Base-by-base conservation (phyloP, 2,113 vertebrate genomes). In the Brachionichthys hirsutus region DNA sequence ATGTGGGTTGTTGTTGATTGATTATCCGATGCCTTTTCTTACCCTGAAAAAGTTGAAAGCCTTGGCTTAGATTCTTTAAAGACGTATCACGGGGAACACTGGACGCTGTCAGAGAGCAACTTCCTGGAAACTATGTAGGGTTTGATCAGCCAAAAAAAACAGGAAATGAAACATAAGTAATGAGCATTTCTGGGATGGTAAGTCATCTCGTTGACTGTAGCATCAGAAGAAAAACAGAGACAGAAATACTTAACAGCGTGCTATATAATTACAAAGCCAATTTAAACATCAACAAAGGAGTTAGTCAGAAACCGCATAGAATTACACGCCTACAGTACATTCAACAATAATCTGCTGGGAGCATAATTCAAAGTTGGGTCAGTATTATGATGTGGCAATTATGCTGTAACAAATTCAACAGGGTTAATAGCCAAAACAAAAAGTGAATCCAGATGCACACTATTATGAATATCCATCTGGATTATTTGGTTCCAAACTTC, bases 91-190 rank as follows among this genome's bases (percentile, higher is more conserved):
- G 30, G 35, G 38, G 16, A 53, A 45, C 47, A 70, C 42, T 63
- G 7, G 71, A 58, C 58, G 64, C 53, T 0, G 51, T 46, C 41
- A 62, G 41, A 54, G 38, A 77, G 57, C 47, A 38, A 49, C 54
- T 51, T 70, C 62, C 55, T 61, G 14, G 15, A 9, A 22, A 10
- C 35, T 42, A 30, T 30, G 58, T 30, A 62, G 51, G 42, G 62
- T 73, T 64, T 57, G 62, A 63, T 71, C 55, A 50, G 43, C 35
- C 77, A 54, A 48, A 51, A 61, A 54, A 48, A 51, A 61, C 82
- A 79, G 83, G 81, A 85, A 87, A 85, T 87, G 77, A 84, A 82
- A 71, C 73, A 73, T 62, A 68, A 55, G 67, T 75, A 73, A 82
- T 84, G 68, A 81, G 81, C 79, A 78, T 85, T 84, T 81, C 73